A percentile compares a stretch with the other conserved stretches of the same genome.
Conservation (phyloP, 2,113 vertebrate genomes). For the Poeciliopsis occidentalis region DNA sequence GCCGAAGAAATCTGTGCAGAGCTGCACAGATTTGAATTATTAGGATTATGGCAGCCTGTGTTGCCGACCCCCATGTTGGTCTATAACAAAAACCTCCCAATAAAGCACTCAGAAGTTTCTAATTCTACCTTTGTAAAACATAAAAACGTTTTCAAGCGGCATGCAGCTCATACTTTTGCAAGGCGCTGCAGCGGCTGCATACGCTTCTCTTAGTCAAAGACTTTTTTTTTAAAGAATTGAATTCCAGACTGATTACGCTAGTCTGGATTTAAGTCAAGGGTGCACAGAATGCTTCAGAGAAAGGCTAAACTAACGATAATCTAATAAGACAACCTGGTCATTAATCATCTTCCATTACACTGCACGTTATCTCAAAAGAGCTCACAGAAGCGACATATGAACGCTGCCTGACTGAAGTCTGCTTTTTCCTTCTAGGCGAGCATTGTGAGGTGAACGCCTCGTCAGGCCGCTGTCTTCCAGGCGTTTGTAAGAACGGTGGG, state of each 20-base stretch:
- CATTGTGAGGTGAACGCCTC: constrained; percentile 88
- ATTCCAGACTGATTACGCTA: constrained; percentile 29
- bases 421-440: constrained; percentile 77
- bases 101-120: background rate
- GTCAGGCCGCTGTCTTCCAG: constrained; percentile 85
- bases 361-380: background rate
- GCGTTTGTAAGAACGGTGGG: constrained; percentile 91
- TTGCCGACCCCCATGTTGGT: too few relatives aligned
- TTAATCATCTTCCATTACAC: constrained; percentile 19
- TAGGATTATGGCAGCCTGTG: too few relatives aligned
- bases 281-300: constrained; percentile 24
- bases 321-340: constrained; percentile 3
- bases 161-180: background rate
- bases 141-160: too few relatives aligned
- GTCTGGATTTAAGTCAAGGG: constrained; percentile 25
- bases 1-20: too few relatives aligned
- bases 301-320: constrained; percentile 14
- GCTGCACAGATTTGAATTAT: too few relatives aligned
- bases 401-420: background rate
- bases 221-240: constrained; percentile 42
- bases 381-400: background rate
- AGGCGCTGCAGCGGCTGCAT: background rate
- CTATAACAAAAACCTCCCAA: too few relatives aligned
- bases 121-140: background rate
- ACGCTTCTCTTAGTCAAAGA: constrained; percentile 26